phyloP scores from a whole-genome alignment of 2,113 vertebrate genomes.

The Cricetomys ansorgei region DNA sequence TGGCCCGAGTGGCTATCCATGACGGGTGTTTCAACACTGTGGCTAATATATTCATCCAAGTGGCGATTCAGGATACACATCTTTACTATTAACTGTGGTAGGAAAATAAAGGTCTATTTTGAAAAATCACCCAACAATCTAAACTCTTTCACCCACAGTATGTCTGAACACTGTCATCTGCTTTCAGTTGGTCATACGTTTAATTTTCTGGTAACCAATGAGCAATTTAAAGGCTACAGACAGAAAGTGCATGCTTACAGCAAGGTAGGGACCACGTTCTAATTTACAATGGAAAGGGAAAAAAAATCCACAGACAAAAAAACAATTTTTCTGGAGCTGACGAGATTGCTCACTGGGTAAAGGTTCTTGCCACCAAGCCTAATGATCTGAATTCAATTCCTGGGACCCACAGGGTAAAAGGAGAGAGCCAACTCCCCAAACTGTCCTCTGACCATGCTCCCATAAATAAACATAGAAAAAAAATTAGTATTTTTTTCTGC shows the following conservation, averaged over 20 bases:
- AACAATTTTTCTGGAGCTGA: not conserved
- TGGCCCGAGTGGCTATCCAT: not conserved
- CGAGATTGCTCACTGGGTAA: not conserved
- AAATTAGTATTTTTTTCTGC: not conserved
- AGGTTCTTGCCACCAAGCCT: not conserved
- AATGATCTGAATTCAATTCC: not conserved
- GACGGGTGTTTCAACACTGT: not conserved
- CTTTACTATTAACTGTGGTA: not conserved
- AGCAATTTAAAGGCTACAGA: not conserved
- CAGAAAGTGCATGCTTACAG: not conserved
- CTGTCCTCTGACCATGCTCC: too few relatives aligned
- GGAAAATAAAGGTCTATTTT: not conserved
- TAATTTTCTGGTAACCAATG: not conserved
- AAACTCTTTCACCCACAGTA: not conserved
- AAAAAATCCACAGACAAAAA: not conserved
- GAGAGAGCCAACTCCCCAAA: not conserved
- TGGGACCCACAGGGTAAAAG: not conserved
- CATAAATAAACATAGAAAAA: not conserved
- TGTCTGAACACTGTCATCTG: not conserved
- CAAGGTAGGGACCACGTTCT: slow-evolving; percentile 22
- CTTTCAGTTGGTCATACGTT: not conserved
- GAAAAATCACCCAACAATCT: slow-evolving; percentile 14
- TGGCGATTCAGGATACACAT: not conserved
- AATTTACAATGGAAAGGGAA: not conserved
- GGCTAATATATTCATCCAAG: not conserved